Percentiles rank a stretch among this genome's conserved stretches.
Conservation (phyloP, 2,888 invertebrate species). For the Aphrophora alni region DNA sequence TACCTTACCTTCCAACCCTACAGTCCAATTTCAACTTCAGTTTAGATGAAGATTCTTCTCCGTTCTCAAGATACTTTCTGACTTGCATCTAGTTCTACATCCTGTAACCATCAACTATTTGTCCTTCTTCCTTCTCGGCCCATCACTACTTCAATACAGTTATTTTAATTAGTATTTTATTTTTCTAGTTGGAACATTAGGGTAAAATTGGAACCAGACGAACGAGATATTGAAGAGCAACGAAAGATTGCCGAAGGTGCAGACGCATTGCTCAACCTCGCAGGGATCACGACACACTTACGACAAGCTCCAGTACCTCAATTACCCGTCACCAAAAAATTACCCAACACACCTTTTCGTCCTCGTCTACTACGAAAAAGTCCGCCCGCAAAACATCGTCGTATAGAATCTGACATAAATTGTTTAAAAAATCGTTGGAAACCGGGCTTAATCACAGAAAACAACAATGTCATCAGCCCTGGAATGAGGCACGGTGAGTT, state of each 20-base stretch:
- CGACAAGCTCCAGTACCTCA: neutral
- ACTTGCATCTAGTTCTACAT: no score
- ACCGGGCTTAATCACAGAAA: slow-evolving; percentile 23
- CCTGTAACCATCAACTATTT: no score
- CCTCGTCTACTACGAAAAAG: slow-evolving; percentile 36
- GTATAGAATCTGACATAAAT: neutral
- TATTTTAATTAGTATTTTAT: neutral
- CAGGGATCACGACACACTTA: slow-evolving; percentile 63
- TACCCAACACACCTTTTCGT: slow-evolving; percentile 24
- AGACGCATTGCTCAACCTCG: slow-evolving; percentile 77
- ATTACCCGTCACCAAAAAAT: neutral
- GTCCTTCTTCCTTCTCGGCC: no score
- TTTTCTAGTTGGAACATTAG: slow-evolving; percentile 25
- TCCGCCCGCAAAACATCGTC: slow-evolving; percentile 20
- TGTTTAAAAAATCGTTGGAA: slow-evolving; percentile 29
- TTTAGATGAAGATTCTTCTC: no score
- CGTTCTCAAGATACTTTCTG: no score
- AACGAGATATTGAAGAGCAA: slow-evolving; percentile 62
- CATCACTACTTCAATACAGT: no score
- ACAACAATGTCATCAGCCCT: slow-evolving; percentile 23
- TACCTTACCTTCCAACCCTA: no score
- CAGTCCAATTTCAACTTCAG: no score
- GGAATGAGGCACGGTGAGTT: slow-evolving; percentile 3
- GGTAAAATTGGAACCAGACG: slow-evolving; percentile 22
- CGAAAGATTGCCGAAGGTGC: slow-evolving; percentile 79